Conservation (phyloP, 2,888 invertebrate species). For the Hyposoter dolosus region DNA sequence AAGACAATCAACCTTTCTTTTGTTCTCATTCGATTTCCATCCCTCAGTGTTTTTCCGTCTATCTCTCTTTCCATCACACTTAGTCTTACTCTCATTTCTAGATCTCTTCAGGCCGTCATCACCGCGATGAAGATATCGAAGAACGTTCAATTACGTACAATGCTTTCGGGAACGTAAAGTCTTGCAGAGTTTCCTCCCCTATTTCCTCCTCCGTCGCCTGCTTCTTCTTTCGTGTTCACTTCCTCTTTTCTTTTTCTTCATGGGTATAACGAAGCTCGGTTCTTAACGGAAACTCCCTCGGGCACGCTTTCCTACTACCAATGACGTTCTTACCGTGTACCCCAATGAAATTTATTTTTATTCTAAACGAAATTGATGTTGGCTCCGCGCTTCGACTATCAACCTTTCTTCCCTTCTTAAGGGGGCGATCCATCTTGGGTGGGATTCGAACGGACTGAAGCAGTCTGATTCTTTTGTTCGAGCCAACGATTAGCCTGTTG, state of each 20-base stretch:
- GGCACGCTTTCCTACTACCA: conserved; percentile 22
- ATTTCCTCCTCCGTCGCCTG: not conserved
- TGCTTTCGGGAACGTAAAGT: conserved; percentile 44
- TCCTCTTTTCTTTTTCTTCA: conserved; percentile 36
- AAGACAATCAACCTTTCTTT: conserved; percentile 1
- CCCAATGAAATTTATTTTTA: conserved; percentile 30
- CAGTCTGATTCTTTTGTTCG: not conserved
- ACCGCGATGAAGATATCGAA: conserved; percentile 52
- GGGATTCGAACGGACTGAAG: not conserved
- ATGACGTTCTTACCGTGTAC: not conserved
- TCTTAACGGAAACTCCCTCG: conserved; percentile 19
- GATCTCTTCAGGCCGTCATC: conserved; percentile 47
- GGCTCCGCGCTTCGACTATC: not conserved
- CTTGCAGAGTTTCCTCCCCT: conserved; percentile 9
- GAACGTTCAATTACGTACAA: conserved; percentile 54
- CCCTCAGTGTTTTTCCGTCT: not conserved
- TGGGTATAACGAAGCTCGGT: conserved; percentile 35
- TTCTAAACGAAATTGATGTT: conserved; percentile 15
- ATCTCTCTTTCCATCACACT: not conserved
- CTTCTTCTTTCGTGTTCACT: conserved; percentile 36
- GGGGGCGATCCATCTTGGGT: not conserved
- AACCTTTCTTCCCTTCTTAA: conserved; percentile 8
- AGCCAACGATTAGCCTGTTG: not conserved
- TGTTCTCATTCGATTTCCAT: conserved; percentile 3
- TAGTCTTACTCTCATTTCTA: conserved; percentile 25